These are phyloP conservation scores for Pogonognathellus flavescens DNA, from an alignment of 1,140 invertebrate species.

Conservation along the genomic window DNA sequence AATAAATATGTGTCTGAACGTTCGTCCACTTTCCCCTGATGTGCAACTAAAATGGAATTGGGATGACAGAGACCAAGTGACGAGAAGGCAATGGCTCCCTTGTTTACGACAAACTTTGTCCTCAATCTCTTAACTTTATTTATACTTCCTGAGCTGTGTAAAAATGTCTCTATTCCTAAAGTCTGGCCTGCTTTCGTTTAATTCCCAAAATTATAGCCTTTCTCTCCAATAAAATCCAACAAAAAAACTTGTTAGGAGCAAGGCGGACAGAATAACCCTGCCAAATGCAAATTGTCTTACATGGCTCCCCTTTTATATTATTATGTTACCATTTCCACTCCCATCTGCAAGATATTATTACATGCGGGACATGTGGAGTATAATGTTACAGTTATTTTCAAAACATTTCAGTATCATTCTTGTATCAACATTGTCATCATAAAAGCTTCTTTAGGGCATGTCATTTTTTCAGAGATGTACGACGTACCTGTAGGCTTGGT, in stretches of 20 bases:
- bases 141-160: conserved; percentile 7
- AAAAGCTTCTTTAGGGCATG: too few species aligned
- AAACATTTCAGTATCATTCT: too few species aligned
- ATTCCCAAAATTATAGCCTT: background rate
- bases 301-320: too few species aligned
- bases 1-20: background rate
- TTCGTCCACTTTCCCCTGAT: background rate
- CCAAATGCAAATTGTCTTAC: too few species aligned
- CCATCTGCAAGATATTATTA: too few species aligned
- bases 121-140: conserved; percentile 19
- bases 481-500: too few species aligned
- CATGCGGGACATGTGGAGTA: too few species aligned
- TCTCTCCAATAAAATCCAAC: background rate
- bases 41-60: background rate
- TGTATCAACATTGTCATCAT: too few species aligned
- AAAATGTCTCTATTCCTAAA: background rate
- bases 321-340: too few species aligned
- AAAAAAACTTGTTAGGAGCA: background rate
- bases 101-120: conserved; percentile 32
- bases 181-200: background rate
- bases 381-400: too few species aligned
- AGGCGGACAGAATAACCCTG: background rate
- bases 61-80: background rate
- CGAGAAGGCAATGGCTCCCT: conserved; percentile 18
- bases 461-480: too few species aligned